Evolutionary conservation across 2,797 vertebrate genomes (phyloP).

Genomic region (Lepidocolaptes lacrymiger): DNA sequence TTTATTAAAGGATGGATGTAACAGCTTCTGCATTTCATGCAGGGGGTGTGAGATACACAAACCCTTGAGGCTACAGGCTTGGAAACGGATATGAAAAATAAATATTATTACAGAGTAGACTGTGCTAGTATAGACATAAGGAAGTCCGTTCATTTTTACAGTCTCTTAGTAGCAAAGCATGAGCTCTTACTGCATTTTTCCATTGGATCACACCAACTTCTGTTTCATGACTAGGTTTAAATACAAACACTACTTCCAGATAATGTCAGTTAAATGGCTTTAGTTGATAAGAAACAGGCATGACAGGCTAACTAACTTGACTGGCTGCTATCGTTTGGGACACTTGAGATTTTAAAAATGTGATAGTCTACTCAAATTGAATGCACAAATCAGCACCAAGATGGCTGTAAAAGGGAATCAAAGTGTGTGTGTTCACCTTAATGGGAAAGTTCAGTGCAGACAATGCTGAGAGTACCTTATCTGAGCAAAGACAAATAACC

Average conservation of each 20-base stretch:
- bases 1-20: neutral
- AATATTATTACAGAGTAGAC: neutral
- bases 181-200: neutral
- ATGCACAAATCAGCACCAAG: neutral
- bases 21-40: neutral
- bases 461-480: neutral
- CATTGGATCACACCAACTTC: neutral
- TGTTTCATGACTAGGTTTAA: neutral
- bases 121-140: neutral
- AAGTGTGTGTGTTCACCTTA: neutral
- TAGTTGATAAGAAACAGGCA: neutral
- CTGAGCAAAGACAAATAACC: neutral
- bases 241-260: neutral
- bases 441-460: neutral
- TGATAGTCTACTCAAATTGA: neutral
- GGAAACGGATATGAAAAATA: neutral
- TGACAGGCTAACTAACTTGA: neutral
- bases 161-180: conserved; percentile 11
- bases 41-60: neutral
- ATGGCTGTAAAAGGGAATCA: neutral
- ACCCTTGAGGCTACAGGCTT: neutral
- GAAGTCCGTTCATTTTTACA: neutral
- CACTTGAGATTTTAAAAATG: neutral
- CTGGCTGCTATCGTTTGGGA: neutral
- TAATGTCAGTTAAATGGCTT: neutral